Evolutionary conservation across 1,140 invertebrate species (phyloP).

Genomic region (Drosophila sulfurigaster): DNA sequence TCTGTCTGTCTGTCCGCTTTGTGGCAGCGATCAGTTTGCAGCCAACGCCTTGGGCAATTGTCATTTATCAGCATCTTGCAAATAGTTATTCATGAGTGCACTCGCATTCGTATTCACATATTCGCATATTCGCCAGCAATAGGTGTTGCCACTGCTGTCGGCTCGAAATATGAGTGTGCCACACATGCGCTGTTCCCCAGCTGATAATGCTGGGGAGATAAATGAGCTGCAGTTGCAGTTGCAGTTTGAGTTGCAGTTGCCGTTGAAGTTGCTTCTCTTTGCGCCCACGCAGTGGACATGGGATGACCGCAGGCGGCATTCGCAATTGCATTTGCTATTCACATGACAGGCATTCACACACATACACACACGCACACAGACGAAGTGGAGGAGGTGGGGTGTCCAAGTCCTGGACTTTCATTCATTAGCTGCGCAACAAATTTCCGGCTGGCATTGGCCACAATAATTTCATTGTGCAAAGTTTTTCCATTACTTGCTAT

Average conservation of each 20-base stretch:
- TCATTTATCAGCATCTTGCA: conserved; percentile 43
- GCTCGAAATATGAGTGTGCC: conserved; percentile 38
- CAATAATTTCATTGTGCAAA: conserved; percentile 68
- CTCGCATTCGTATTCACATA: conserved; percentile 6
- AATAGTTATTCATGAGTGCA: conserved; percentile 38
- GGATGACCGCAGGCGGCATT: conserved; percentile 11
- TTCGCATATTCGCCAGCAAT: not conserved
- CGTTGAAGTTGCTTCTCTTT: not conserved
- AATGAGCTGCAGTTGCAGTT: conserved; percentile 47
- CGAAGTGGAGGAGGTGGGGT: not conserved
- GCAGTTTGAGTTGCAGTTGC: conserved; percentile 1
- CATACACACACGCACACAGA: not conserved
- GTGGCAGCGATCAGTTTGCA: conserved; percentile 30
- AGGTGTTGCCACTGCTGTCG: conserved; percentile 40
- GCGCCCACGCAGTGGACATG: conserved; percentile 8
- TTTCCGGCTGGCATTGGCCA: conserved; percentile 49
- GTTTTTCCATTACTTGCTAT: conserved; percentile 75
- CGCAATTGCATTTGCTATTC: conserved; percentile 9
- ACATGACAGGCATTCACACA: conserved; percentile 5
- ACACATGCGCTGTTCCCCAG: conserved; percentile 46
- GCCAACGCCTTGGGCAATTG: conserved; percentile 29
- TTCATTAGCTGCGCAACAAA: conserved; percentile 66
- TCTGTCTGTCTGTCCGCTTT: not conserved
- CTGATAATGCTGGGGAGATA: conserved; percentile 46
- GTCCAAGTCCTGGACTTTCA: conserved; percentile 29